These are phyloP conservation scores for Lochmaea capreae DNA, from an alignment of 2,888 invertebrate genomes.

Conservation along the genomic window DNA sequence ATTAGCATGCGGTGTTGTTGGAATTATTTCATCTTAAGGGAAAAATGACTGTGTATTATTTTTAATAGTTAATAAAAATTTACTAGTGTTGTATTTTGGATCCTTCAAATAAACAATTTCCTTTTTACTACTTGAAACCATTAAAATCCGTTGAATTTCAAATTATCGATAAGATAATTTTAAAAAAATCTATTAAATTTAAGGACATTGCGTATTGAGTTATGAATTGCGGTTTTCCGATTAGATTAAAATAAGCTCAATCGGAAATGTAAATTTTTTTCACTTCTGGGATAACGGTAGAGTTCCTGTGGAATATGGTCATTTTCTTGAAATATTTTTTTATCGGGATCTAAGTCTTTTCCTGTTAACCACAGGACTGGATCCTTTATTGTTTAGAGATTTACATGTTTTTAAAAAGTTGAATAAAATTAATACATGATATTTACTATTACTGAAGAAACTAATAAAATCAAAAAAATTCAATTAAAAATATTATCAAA, in stretches of 20 bases:
- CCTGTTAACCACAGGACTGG: not conserved
- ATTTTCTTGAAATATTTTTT: not conserved
- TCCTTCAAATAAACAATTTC: not conserved
- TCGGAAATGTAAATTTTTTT: not conserved
- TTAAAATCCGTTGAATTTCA: not conserved
- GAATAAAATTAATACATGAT: not conserved
- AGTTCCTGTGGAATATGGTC: conserved; percentile 5
- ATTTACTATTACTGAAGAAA: too few species aligned
- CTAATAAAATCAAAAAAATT: too few species aligned
- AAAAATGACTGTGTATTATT: not conserved
- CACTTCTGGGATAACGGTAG: not conserved
- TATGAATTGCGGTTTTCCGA: conserved; percentile 5
- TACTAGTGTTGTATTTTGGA: not conserved
- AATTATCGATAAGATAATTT: not conserved
- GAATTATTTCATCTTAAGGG: conserved; percentile 63
- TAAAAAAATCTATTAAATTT: not conserved
- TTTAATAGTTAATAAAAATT: not conserved
- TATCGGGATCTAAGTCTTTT: not conserved
- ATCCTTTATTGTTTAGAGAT: not conserved
- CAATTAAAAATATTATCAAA: too few species aligned
- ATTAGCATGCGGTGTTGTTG: conserved; percentile 85
- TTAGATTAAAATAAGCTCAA: not conserved
- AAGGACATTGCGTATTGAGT: conserved; percentile 7
- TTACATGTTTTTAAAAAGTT: too few species aligned
- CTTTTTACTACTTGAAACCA: not conserved